Evolutionary conservation across 2,113 vertebrate species (phyloP).

Genomic region (Myiozetetes cayanensis): DNA sequence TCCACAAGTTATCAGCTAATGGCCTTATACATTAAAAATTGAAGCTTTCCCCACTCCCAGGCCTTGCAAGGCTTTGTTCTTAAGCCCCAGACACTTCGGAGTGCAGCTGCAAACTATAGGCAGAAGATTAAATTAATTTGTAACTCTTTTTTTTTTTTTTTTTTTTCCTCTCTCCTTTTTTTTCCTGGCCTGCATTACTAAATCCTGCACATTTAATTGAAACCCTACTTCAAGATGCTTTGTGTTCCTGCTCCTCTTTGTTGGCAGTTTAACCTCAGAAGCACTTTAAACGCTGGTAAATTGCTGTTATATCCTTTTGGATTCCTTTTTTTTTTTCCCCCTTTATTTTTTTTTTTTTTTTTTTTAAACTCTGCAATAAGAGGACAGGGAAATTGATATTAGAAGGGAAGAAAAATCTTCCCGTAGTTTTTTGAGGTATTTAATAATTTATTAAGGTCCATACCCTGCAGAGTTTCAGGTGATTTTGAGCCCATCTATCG

Average conservation of each 20-base stretch:
- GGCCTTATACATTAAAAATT: slow-evolving; percentile 85
- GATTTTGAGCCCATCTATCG: slow-evolving; percentile 69
- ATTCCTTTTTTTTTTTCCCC: slow-evolving; percentile 51
- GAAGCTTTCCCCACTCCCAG: slow-evolving; percentile 72
- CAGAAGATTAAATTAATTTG: slow-evolving; percentile 88
- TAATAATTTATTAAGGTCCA: slow-evolving; percentile 80
- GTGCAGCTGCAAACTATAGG: slow-evolving; percentile 80
- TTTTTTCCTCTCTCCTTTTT: neutral
- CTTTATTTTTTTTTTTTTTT: neutral
- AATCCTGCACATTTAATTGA: slow-evolving; percentile 83
- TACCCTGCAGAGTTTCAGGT: slow-evolving; percentile 66
- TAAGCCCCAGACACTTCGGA: slow-evolving; percentile 79
- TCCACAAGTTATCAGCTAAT: slow-evolving; percentile 92
- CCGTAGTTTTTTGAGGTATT: slow-evolving; percentile 72
- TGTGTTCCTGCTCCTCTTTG: slow-evolving; percentile 73
- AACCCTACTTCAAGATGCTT: slow-evolving; percentile 79
- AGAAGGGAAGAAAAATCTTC: slow-evolving; percentile 63
- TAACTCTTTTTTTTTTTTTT: slow-evolving; percentile 71
- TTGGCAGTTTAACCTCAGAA: slow-evolving; percentile 77
- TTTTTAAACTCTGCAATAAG: slow-evolving; percentile 28
- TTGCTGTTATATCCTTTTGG: slow-evolving; percentile 78
- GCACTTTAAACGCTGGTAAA: slow-evolving; percentile 76
- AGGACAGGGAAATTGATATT: slow-evolving; percentile 68
- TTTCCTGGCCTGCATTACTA: slow-evolving; percentile 64
- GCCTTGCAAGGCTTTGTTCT: slow-evolving; percentile 81